Percentiles rank a stretch among this genome's conserved stretches.
Evolutionary conservation across 2,888 invertebrate species (phyloP).

Genomic region (Escarpia spicata): DNA sequence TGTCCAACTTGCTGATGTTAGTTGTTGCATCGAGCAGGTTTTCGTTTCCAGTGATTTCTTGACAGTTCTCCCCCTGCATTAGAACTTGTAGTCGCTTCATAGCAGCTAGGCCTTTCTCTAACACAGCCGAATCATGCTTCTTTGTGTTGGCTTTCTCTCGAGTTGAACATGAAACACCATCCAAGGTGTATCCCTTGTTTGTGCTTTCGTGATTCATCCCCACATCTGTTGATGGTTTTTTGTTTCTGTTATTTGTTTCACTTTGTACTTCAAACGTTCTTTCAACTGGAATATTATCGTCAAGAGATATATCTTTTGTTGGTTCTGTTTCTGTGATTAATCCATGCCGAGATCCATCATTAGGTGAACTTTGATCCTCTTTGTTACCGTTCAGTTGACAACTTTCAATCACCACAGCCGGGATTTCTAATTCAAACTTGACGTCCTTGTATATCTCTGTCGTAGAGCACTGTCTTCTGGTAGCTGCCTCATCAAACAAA

Average conservation of each 20-base stretch:
- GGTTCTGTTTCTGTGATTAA: background rate
- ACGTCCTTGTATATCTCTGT: background rate
- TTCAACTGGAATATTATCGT: background rate
- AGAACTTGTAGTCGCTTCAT: background rate
- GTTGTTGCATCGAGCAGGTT: background rate
- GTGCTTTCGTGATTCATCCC: background rate
- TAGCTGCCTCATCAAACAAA: background rate
- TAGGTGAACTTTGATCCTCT: background rate
- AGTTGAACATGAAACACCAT: background rate
- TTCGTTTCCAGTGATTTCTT: background rate
- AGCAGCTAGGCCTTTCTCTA: background rate
- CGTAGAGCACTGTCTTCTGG: background rate
- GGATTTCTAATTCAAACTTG: constrained; percentile 6
- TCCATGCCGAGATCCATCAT: background rate
- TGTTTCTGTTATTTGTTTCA: background rate
- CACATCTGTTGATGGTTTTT: background rate
- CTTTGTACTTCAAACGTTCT: background rate
- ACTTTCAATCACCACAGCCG: background rate
- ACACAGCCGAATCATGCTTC: background rate
- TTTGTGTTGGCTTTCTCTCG: background rate
- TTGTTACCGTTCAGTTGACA: background rate
- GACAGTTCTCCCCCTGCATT: background rate
- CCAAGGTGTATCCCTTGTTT: background rate
- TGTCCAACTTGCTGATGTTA: background rate
- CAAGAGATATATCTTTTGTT: background rate